phyloP scores from a whole-genome alignment of 2,113 vertebrate genomes.

The Syngnathus scovelli region DNA sequence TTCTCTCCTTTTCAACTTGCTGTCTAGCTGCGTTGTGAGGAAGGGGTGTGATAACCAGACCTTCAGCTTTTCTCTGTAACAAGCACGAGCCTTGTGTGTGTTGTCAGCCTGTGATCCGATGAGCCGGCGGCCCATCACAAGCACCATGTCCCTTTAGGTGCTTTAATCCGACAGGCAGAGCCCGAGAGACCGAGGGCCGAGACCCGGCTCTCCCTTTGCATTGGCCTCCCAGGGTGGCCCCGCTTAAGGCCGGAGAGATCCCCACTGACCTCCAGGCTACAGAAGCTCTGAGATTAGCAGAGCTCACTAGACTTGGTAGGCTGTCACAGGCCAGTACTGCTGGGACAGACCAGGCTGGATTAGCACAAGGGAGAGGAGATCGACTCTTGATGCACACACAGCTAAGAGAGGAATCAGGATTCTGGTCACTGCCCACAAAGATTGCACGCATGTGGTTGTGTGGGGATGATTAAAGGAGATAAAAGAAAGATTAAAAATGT shows the following conservation, averaged over 20 bases:
- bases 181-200: constrained; percentile 29
- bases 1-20: constrained; percentile 18
- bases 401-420: constrained; percentile 57
- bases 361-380: constrained; percentile 60
- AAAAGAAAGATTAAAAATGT: constrained; percentile 42
- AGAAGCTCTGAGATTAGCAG: constrained; percentile 56
- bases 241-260: constrained; percentile 55
- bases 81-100: constrained; percentile 19
- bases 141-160: constrained; percentile 45
- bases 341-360: constrained; percentile 55
- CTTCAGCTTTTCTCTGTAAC: constrained; percentile 24
- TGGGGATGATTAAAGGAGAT: constrained; percentile 40
- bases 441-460: constrained; percentile 8
- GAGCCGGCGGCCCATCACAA: constrained; percentile 43
- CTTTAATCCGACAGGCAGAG: constrained; percentile 58
- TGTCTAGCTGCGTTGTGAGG: constrained; percentile 5
- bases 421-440: constrained; percentile 51
- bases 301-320: constrained; percentile 58
- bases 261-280: constrained; percentile 53
- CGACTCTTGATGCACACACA: constrained; percentile 59
- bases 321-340: constrained; percentile 59
- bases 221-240: constrained; percentile 57
- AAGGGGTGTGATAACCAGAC: constrained; percentile 15
- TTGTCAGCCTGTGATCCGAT: constrained; percentile 30
- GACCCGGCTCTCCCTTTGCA: constrained; percentile 39